A percentile compares a stretch with the other conserved stretches of the same genome.
Evolutionary conservation across 2,113 vertebrate species (phyloP).

Genomic region (Calonectris borealis): DNA sequence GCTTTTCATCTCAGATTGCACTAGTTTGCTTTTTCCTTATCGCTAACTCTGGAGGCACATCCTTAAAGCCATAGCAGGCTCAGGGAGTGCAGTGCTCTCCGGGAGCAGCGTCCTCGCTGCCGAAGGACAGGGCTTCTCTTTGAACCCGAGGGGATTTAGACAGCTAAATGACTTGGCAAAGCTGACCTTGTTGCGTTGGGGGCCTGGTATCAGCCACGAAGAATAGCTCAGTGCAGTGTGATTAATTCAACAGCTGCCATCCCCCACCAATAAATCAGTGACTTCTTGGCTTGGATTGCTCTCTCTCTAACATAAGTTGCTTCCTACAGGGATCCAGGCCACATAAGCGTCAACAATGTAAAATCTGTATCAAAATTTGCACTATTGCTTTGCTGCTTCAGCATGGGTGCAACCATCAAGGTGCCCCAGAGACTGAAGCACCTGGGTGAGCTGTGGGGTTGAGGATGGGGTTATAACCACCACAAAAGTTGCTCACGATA

Average conservation of each 20-base stretch:
- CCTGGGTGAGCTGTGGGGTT: neutral
- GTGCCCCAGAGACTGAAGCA: neutral
- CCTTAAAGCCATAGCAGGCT: neutral
- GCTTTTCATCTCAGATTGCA: neutral
- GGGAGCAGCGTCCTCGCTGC: neutral
- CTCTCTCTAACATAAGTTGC: neutral
- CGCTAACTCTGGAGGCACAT: neutral
- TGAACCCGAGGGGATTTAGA: neutral
- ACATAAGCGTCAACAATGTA: neutral
- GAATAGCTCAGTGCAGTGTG: neutral
- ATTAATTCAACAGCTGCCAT: neutral
- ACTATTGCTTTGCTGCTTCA: neutral
- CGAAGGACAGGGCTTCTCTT: neutral
- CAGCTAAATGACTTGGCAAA: neutral
- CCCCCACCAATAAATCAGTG: neutral
- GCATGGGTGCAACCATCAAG: neutral
- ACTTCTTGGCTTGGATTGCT: neutral
- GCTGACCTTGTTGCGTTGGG: neutral
- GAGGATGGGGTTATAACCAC: neutral
- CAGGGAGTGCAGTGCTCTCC: fast-evolving
- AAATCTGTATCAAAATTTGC: neutral
- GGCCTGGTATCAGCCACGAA: neutral
- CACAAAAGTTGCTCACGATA: neutral
- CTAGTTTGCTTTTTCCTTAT: neutral
- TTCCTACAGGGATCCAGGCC: neutral